These are phyloP conservation scores for Enteromius radiatus DNA, from an alignment of 2,797 vertebrate species.

Conservation along the genomic window DNA sequence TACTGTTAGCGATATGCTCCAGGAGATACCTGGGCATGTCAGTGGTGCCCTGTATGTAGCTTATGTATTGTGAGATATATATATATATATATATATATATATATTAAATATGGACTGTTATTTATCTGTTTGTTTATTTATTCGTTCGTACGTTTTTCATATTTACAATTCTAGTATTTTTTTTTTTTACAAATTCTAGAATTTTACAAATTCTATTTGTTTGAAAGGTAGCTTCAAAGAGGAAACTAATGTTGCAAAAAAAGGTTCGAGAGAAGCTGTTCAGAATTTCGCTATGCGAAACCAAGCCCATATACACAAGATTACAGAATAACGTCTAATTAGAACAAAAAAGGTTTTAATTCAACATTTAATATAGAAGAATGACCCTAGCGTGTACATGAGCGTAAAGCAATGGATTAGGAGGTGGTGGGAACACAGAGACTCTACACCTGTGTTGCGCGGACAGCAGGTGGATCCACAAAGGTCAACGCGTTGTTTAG, in stretches of 20 bases:
- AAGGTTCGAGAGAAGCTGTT: neutral
- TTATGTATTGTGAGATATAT: neutral
- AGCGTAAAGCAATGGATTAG: neutral
- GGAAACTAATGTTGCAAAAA: neutral
- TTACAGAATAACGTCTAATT: neutral
- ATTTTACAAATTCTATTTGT: neutral
- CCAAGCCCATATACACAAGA: neutral
- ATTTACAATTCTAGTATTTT: neutral
- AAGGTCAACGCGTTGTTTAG: slow-evolving; percentile 60
- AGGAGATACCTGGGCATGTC: slow-evolving; percentile 71
- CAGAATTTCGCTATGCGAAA: neutral
- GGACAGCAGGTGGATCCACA: slow-evolving; percentile 62
- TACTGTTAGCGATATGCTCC: slow-evolving; percentile 78
- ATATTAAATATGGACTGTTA: neutral
- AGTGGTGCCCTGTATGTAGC: slow-evolving; percentile 34
- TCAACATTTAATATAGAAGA: neutral
- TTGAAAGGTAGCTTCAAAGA: neutral
- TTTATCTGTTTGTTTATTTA: neutral
- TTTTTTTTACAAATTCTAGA: no score
- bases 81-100: no score
- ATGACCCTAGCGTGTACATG: neutral
- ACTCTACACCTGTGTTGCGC: slow-evolving; percentile 51
- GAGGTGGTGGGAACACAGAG: slow-evolving; percentile 49
- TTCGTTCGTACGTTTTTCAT: neutral
- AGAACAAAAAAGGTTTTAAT: neutral